phyloP scores from a whole-genome alignment of 2,797 vertebrate genomes.

The Neosalanx taihuensis region DNA sequence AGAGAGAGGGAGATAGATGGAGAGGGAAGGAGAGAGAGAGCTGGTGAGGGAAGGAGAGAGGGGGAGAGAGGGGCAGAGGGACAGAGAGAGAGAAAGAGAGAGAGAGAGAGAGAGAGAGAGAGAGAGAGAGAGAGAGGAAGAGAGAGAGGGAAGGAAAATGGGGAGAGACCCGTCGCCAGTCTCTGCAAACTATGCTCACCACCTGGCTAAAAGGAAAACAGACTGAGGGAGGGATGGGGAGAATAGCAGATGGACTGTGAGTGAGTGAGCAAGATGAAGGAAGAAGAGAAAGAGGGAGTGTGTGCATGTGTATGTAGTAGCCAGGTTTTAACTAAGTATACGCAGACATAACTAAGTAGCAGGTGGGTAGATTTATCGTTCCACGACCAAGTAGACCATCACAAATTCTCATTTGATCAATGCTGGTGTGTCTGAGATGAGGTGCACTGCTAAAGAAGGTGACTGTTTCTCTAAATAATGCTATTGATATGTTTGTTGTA shows the following conservation, averaged over 20 bases:
- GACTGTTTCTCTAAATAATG: too few species aligned
- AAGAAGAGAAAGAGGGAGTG: constrained; percentile 1
- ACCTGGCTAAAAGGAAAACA: background rate
- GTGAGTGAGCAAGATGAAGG: constrained; percentile 30
- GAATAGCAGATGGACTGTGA: constrained; percentile 7
- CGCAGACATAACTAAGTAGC: too few species aligned
- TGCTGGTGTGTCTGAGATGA: background rate
- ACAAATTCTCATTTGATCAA: background rate
- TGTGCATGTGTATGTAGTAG: background rate
- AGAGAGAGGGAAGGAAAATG: background rate
- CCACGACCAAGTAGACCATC: background rate
- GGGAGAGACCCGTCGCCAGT: background rate
- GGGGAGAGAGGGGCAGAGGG: background rate
- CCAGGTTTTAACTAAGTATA: background rate
- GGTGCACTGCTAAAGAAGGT: background rate
- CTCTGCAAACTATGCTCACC: background rate
- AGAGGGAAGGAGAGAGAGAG: background rate
- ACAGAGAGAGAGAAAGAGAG: background rate
- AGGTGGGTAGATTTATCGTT: background rate
- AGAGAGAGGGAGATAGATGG: constrained; percentile 8
- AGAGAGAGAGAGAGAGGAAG: background rate
- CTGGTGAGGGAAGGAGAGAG: background rate
- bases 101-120: background rate
- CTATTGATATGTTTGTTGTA: too few species aligned
- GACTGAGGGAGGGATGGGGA: background rate